These are phyloP conservation scores for Trochalopteron elliotii DNA, from an alignment of 2,113 vertebrate genomes.

Conservation along the genomic window DNA sequence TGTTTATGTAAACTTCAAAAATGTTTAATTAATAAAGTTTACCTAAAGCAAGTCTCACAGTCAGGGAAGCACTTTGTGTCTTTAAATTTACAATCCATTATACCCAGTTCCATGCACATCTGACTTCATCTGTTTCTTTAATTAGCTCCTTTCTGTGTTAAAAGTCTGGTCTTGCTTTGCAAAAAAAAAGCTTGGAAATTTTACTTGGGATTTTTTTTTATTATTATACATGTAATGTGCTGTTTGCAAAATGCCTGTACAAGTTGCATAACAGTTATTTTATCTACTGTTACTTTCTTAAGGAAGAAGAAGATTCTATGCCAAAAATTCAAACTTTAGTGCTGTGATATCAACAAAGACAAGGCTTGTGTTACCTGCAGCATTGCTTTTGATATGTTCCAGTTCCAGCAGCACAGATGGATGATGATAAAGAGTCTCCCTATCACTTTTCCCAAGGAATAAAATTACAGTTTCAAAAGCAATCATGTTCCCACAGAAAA, in stretches of 20 bases:
- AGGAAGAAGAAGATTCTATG: not conserved
- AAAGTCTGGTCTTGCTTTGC: not conserved
- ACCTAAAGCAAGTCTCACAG: not conserved
- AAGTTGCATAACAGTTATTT: not conserved
- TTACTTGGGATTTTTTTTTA: not conserved
- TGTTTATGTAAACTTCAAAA: not conserved
- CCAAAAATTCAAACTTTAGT: not conserved
- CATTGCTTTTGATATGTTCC: not conserved
- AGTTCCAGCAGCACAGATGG: not conserved
- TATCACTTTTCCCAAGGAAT: slow-evolving; percentile 44
- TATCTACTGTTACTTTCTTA: not conserved
- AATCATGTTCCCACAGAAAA: not conserved
- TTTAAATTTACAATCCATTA: not conserved
- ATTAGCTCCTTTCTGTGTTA: not conserved
- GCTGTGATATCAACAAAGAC: not conserved
- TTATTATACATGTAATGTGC: not conserved
- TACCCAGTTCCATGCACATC: not conserved
- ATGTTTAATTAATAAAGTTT: not conserved
- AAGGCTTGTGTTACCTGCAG: slow-evolving; percentile 1
- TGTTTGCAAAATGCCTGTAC: not conserved
- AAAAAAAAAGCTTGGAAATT: not conserved
- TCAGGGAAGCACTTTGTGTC: not conserved
- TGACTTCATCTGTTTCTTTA: not conserved
- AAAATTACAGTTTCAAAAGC: slow-evolving; percentile 35
- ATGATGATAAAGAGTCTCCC: not conserved